A percentile compares a stretch with the other conserved stretches of the same genome.
These are phyloP conservation scores for Euborellia annulipes DNA, from an alignment of 1,140 invertebrate species.

Conservation along the genomic window DNA sequence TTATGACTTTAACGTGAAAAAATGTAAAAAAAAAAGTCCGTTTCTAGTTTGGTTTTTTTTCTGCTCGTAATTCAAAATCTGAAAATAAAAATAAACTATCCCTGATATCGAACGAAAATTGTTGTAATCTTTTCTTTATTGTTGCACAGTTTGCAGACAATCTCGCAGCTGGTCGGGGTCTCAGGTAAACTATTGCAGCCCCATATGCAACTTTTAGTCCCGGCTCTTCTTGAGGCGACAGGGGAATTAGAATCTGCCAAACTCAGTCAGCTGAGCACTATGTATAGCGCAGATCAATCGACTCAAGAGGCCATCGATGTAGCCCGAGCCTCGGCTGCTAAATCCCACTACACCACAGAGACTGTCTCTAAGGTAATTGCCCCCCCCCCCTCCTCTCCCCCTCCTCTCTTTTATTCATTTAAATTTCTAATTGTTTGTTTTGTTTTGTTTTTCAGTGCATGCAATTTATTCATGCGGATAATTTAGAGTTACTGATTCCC, in stretches of 20 bases:
- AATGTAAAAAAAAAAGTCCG: too few relatives aligned
- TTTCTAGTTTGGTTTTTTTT: too few relatives aligned
- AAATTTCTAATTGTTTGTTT: constrained; percentile 2
- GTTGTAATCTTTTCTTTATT: too few relatives aligned
- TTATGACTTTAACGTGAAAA: too few relatives aligned
- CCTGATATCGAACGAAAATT: too few relatives aligned
- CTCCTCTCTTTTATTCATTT: neutral
- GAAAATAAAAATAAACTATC: too few relatives aligned
- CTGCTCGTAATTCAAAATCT: too few relatives aligned
- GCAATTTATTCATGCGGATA: constrained; percentile 59
- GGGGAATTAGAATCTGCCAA: constrained; percentile 67
- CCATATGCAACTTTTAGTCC: constrained; percentile 63
- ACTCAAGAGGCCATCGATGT: constrained; percentile 49
- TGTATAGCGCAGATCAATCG: constrained; percentile 38
- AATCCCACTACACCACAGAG: constrained; percentile 72
- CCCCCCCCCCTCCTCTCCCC: too few relatives aligned
- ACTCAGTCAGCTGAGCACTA: constrained; percentile 61
- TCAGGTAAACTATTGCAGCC: constrained; percentile 62
- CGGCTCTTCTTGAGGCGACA: constrained; percentile 65
- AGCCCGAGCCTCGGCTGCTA: constrained; percentile 55
- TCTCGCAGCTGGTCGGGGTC: constrained; percentile 65
- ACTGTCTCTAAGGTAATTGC: constrained; percentile 57
- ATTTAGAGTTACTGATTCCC: constrained; percentile 62
- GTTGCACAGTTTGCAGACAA: constrained; percentile 69
- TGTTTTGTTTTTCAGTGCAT: constrained; percentile 43